Percentiles rank a stretch among this genome's conserved stretches.
Conservation (phyloP, 2,888 invertebrate species). For the Adelphocoris suturalis region DNA sequence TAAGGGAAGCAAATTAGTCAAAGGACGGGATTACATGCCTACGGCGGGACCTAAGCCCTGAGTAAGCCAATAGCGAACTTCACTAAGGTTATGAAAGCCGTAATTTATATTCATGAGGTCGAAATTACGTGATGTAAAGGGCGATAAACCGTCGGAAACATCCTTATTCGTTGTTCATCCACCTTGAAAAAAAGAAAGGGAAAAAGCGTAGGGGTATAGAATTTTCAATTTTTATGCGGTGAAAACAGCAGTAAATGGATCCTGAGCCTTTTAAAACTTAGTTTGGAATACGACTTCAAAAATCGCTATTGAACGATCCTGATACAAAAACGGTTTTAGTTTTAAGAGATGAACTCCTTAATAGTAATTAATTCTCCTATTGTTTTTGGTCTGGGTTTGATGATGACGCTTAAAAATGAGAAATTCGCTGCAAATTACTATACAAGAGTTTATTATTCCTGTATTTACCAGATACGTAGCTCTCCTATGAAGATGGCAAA, state of each 20-base stretch:
- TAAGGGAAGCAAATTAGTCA: conserved; percentile 18
- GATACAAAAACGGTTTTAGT: too few species aligned
- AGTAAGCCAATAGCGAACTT: conserved; percentile 61
- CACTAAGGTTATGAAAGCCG: conserved; percentile 59
- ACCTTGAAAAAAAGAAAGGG: neutral
- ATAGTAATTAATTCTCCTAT: too few species aligned
- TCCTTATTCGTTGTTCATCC: conserved; percentile 30
- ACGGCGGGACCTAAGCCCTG: conserved; percentile 16
- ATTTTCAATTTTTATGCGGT: neutral
- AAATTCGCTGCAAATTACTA: too few species aligned
- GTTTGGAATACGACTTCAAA: too few species aligned
- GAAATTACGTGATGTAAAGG: conserved; percentile 64
- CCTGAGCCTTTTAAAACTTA: too few species aligned
- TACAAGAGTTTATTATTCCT: too few species aligned
- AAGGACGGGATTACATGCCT: conserved; percentile 31
- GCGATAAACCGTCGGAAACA: conserved; percentile 58
- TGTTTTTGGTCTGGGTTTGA: too few species aligned
- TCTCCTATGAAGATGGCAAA: too few species aligned
- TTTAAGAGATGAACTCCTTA: too few species aligned
- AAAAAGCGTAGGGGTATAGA: neutral
- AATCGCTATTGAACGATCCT: too few species aligned
- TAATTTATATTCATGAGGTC: conserved; percentile 68
- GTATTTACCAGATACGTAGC: too few species aligned
- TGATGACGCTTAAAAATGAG: too few species aligned
- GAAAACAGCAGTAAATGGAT: neutral